Conservation (phyloP, 2,113 vertebrate genomes). For the Corvus hawaiiensis region DNA sequence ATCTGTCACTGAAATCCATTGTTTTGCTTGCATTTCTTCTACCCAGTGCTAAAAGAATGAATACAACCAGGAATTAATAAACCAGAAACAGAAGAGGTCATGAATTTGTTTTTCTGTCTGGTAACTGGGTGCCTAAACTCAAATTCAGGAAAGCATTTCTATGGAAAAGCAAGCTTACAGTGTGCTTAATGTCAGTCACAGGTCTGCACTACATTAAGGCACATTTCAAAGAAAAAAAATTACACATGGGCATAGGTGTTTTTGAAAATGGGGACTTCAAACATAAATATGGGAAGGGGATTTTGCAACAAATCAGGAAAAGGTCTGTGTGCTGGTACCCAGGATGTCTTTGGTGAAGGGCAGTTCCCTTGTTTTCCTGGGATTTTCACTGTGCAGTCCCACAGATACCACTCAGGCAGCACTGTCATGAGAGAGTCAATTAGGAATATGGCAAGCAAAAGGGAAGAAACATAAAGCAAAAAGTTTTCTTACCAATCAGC, state of each 20-base stretch:
- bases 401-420: neutral
- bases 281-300: neutral
- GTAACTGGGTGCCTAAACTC: neutral
- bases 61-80: neutral
- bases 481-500: neutral
- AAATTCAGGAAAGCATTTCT: neutral
- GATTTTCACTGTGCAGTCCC: neutral
- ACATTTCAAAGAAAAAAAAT: neutral
- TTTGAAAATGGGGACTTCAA: neutral
- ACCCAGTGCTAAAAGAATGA: neutral
- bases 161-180: neutral
- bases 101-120: neutral
- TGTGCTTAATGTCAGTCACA: neutral
- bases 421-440: neutral
- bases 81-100: neutral
- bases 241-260: neutral
- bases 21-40: neutral
- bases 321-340: neutral
- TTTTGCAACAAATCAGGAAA: neutral
- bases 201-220: neutral
- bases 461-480: neutral
- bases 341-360: neutral
- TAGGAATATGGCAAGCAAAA: neutral
- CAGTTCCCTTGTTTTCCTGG: neutral
- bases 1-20: neutral